These are phyloP conservation scores for Schizothorax lantsangensis DNA, from an alignment of 2,797 vertebrate species.

Conservation along the genomic window DNA sequence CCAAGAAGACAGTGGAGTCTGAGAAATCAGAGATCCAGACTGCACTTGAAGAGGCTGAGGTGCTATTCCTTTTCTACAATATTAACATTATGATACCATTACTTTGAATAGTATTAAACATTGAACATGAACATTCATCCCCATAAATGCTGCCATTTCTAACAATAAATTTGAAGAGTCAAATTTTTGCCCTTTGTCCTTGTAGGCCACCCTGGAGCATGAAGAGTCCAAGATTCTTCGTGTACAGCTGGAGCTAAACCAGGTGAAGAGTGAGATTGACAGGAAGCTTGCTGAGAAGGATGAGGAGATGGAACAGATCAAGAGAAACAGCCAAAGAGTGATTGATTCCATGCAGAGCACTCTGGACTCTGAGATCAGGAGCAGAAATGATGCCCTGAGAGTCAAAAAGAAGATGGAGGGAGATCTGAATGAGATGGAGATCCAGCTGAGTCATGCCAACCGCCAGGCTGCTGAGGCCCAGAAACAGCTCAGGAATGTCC, in stretches of 20 bases:
- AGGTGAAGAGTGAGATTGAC: conserved; percentile 87
- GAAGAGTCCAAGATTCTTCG: conserved; percentile 89
- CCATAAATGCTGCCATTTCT: no score
- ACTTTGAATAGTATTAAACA: no score
- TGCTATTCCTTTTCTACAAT: no score
- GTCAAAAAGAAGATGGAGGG: conserved; percentile 56
- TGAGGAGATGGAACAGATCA: conserved; percentile 88
- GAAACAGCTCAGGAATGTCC: conserved; percentile 60
- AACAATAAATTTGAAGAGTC: no score
- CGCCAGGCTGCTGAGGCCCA: conserved; percentile 82
- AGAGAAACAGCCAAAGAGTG: conserved; percentile 86
- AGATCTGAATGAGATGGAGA: conserved; percentile 87
- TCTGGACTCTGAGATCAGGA: conserved; percentile 85
- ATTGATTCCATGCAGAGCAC: conserved; percentile 84
- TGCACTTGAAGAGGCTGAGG: conserved; percentile 89
- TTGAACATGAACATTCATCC: no score
- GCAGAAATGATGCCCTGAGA: conserved; percentile 87
- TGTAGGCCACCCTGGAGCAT: conserved; percentile 88
- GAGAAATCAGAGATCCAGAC: conserved; percentile 86
- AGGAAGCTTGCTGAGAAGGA: conserved; percentile 87
- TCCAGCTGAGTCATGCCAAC: conserved; percentile 86
- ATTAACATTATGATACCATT: no score
- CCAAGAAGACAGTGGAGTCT: conserved; percentile 84
- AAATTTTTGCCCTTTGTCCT: no score
- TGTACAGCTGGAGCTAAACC: conserved; percentile 87